Percentiles rank a stretch among this genome's conserved stretches.
Conservation (phyloP, 2,113 vertebrate genomes). For the Tachysurus fulvidraco region DNA sequence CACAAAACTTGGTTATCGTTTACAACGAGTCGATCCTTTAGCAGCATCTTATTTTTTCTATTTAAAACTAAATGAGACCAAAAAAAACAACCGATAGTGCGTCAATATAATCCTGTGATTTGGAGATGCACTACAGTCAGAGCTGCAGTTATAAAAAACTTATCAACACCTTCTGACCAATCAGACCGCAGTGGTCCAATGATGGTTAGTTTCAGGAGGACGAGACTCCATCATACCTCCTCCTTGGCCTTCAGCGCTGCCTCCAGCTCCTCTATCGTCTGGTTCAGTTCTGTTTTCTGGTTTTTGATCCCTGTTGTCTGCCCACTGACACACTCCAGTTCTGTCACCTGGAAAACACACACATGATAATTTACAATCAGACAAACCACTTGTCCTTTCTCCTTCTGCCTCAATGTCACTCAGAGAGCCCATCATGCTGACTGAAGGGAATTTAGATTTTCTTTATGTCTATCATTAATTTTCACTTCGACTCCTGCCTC, state of each 20-base stretch:
- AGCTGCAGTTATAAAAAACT: not conserved
- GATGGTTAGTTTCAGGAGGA: not conserved
- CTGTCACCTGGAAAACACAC: slow-evolving; percentile 84
- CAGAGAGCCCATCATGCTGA: not conserved
- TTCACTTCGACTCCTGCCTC: not conserved
- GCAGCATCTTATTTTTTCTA: not conserved
- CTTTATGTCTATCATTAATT: not conserved
- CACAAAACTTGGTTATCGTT: not conserved
- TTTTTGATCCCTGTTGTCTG: slow-evolving; percentile 89
- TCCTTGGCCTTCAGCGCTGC: slow-evolving; percentile 86
- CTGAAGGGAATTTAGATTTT: not conserved
- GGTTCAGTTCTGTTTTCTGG: slow-evolving; percentile 93
- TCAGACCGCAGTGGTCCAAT: not conserved
- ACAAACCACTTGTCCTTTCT: not conserved
- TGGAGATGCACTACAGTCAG: not conserved
- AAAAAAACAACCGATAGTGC: not conserved
- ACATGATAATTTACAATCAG: not conserved
- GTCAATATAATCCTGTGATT: not conserved
- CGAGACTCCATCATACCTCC: slow-evolving; percentile 71
- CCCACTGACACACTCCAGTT: slow-evolving; percentile 93
- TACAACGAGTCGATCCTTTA: not conserved
- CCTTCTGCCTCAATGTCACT: slow-evolving; percentile 3
- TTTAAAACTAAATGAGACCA: no score
- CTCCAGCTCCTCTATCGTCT: slow-evolving; percentile 95
- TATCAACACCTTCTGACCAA: not conserved